phyloP scores from a whole-genome alignment of 1,140 invertebrate species.

The Ylistrum balloti region DNA sequence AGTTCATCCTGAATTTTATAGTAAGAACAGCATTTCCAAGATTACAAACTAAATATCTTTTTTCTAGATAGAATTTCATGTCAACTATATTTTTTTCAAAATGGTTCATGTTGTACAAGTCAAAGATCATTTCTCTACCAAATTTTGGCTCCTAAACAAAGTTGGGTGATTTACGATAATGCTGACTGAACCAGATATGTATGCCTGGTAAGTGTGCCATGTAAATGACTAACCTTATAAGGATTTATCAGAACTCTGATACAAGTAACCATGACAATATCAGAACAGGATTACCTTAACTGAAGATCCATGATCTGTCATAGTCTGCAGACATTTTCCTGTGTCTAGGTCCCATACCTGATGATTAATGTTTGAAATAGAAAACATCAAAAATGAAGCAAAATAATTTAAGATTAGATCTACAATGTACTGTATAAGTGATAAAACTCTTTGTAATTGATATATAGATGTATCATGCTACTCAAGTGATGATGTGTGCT shows the following conservation, averaged over 20 bases:
- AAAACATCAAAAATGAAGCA: too few relatives aligned
- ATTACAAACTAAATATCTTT: too few relatives aligned
- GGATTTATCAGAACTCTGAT: too few relatives aligned
- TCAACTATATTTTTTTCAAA: too few relatives aligned
- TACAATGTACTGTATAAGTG: background rate
- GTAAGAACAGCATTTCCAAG: too few relatives aligned
- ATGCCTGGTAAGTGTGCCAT: too few relatives aligned
- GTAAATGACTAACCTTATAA: too few relatives aligned
- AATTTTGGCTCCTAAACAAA: background rate
- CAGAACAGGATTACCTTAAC: constrained; percentile 65
- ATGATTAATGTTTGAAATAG: background rate
- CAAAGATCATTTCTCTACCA: background rate
- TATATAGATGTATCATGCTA: background rate
- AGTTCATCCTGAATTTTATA: too few relatives aligned
- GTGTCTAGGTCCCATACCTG: constrained; percentile 73
- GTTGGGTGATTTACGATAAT: background rate
- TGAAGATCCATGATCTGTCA: constrained; percentile 69
- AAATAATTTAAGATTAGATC: background rate
- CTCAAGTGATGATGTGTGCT: too few relatives aligned
- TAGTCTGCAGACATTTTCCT: constrained; percentile 66
- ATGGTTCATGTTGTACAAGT: too few relatives aligned
- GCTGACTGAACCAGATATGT: background rate
- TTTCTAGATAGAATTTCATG: too few relatives aligned
- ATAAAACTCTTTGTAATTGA: too few relatives aligned
- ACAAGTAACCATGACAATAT: background rate